Percentiles rank a stretch among this genome's conserved stretches.
Evolutionary conservation across 2,888 invertebrate species (phyloP).

Genomic region (Tetragonula carbonaria): DNA sequence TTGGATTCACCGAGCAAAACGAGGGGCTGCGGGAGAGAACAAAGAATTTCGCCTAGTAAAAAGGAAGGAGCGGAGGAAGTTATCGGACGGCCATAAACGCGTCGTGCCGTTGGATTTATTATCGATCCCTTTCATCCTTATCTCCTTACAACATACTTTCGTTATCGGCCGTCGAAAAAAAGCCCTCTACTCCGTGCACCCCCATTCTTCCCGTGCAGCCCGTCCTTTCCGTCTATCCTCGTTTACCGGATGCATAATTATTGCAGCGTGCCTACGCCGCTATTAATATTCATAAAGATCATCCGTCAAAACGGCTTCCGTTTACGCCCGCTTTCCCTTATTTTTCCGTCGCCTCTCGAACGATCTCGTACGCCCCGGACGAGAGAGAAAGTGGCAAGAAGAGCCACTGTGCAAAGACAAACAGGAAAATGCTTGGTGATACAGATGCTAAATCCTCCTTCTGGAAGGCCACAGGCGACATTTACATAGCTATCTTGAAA

Average conservation of each 20-base stretch:
- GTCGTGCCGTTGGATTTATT: slow-evolving; percentile 56
- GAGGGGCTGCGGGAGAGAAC: slow-evolving; percentile 30
- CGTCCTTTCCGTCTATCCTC: slow-evolving; percentile 1
- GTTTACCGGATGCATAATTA: slow-evolving; percentile 68
- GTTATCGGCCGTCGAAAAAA: slow-evolving; percentile 44
- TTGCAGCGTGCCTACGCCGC: slow-evolving; percentile 57
- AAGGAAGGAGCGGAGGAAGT: slow-evolving; percentile 50
- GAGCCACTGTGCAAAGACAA: neutral
- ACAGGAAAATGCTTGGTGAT: slow-evolving; percentile 10
- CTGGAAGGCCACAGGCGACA: neutral
- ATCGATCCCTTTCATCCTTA: slow-evolving; percentile 54
- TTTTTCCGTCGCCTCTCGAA: slow-evolving; percentile 27
- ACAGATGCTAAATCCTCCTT: neutral
- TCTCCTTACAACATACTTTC: slow-evolving; percentile 48
- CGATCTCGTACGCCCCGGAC: neutral
- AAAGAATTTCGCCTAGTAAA: slow-evolving; percentile 47
- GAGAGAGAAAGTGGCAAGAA: neutral
- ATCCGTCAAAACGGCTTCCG: slow-evolving; percentile 65
- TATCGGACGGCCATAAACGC: slow-evolving; percentile 47
- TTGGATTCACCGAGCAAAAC: slow-evolving; percentile 31
- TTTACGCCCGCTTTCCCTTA: slow-evolving; percentile 25
- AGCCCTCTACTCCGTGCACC: slow-evolving; percentile 1
- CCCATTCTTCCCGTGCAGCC: neutral
- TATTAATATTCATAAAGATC: slow-evolving; percentile 73
- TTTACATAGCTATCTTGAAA: too few relatives aligned